Base-by-base conservation (phyloP, 2,888 invertebrate genomes). In the Suillia variegata region DNA sequence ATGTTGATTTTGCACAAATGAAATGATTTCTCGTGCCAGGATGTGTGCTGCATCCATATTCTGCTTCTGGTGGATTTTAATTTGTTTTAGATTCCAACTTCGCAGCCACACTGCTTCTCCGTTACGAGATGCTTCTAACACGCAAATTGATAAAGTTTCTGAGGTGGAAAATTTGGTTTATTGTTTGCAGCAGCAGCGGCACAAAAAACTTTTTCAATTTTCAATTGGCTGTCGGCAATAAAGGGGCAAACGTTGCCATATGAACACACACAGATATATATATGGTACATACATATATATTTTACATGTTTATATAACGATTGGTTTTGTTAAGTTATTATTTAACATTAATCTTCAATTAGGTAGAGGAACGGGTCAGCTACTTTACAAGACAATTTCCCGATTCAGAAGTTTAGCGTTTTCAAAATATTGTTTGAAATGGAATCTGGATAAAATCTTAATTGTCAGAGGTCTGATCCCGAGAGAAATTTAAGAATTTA, bases 141-240 rank as follows among this genome's bases (percentile, higher is more conserved):
- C 45, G 56, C 67, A 75, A 74, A 76, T 76, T 76, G 76, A 71
- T 70, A 76, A 76, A 76, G 76, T 76, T 76, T 71, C 58, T 73
- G 76, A 76, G 75, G 75, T 76, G 75, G 76, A 76, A 75, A 76
- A 76, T 76, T 73, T 63, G 69, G 68, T 70, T 71, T 73, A 74
- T 70, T 74, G 70, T 74, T 65, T 64, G n/a, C 21, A 18, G 34
- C 56, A 45, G n/a, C n/a, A n/a, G n/a, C n/a, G n/a, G n/a, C n/a
- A n/a, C n/a, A n/a, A n/a, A n/a, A 67, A 75, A 75, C 71, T 75
- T 75, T 75, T 75, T 67, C 76, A 75, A 75, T 75, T 76, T 73
- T 64, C 67, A 67, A 71, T 73, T 74, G 67, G 71, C 73, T 70
- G 67, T 58, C 62, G 70, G 67, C 66, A 60, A 69, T 47, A 38